Evolutionary conservation across 2,888 invertebrate species (phyloP).

Genomic region (Hydraecia micacea): DNA sequence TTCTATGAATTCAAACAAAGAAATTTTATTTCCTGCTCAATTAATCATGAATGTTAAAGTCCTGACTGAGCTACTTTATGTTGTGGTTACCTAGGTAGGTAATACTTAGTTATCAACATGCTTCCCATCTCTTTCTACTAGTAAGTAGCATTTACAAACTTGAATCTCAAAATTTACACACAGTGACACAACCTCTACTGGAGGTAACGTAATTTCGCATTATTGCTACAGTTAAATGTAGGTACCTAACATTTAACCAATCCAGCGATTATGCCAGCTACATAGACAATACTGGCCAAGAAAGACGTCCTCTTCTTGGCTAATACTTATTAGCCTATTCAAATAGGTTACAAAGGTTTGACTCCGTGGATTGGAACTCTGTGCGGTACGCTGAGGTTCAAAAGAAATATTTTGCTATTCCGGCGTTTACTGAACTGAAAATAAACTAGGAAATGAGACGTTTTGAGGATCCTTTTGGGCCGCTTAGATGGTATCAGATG

Average conservation of each 20-base stretch:
- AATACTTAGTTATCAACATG: neutral
- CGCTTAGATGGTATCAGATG: no score
- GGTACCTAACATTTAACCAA: no score
- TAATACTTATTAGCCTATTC: no score
- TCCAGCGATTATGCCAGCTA: no score
- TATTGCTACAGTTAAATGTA: neutral
- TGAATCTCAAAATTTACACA: no score
- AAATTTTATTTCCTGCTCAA: neutral
- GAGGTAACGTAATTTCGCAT: neutral
- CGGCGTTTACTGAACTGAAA: no score
- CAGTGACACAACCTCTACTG: no score
- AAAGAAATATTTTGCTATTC: neutral
- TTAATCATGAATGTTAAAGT: no score
- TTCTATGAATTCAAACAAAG: neutral
- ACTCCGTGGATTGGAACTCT: neutral
- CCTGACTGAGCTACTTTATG: neutral
- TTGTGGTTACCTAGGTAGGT: neutral
- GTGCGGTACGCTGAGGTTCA: neutral
- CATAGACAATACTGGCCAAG: no score
- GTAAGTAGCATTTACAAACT: neutral
- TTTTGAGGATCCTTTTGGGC: no score
- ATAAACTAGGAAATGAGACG: no score
- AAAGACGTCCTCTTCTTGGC: no score
- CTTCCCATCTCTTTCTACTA: neutral
- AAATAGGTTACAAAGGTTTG: neutral